Evolutionary conservation across 2,888 invertebrate genomes (phyloP), one percentile per base, ranked within the genome.

Genomic region (Leptopilina drosophilae): DNA sequence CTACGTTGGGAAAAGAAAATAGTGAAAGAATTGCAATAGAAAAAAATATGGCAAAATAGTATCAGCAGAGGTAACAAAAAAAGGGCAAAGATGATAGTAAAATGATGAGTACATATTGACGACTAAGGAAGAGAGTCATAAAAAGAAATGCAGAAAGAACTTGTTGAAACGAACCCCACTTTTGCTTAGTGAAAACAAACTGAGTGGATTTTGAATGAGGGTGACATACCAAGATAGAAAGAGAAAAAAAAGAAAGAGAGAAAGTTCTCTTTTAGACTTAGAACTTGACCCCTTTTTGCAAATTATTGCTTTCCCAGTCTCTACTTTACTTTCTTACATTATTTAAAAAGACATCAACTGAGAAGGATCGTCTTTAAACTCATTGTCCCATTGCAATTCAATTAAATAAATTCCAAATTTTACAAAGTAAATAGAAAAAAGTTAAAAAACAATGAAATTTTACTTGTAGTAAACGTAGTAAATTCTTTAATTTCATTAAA

Each of bases 271-370:
- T 40, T 65, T 65, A 6, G 40, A 65, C 40, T 65, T 40, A 33
- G 33, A n/a, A 40, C 65, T 65, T 65, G 65, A 65, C 65, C 65
- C 40, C 65, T 65, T 65, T 65, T 65, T 65, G n/a, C 40, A 65
- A 65, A 65, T 40, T 12, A 65, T 40, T 65, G n/a, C 40, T 62
- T 62, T 42, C 20, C 7, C 15, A 62, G 62, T 20, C 15, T 62
- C 62, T 62, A 62, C 15, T 62, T 40, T 40, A 65, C 11, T 8
- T 65, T 40, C 14, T 33, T 42, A 65, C 33, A 65, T 65, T 40
- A 65, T 65, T 65, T 65, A 65, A 65, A 65, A 40, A 42, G 65
- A 65, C 65, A 33, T 26, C 65, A 33, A 12, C 26, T 40, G 40
- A 62, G 62, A 15, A 6, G 15, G 15, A 20, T 20, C 20, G 20